Evolutionary conservation across 2,888 invertebrate genomes (phyloP).

Genomic region (Meghimatium bilineatum): DNA sequence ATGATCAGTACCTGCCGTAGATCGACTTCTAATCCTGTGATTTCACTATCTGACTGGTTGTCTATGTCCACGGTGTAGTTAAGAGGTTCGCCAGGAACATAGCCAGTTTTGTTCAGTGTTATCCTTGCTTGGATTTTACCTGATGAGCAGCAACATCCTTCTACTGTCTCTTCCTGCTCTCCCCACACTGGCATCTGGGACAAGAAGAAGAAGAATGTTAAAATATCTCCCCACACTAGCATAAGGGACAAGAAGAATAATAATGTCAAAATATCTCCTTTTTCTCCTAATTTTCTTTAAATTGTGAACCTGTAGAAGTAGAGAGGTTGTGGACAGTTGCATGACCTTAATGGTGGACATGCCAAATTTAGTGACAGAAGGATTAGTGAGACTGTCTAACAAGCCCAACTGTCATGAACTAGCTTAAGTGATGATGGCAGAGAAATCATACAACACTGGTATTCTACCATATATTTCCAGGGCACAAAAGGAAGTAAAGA

Average conservation of each 20-base stretch:
- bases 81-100: conserved; percentile 95
- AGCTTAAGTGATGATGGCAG: too few species aligned
- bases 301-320: too few species aligned
- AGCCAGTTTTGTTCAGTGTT: conserved; percentile 92
- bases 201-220: background rate
- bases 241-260: conserved; percentile 50
- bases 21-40: conserved; percentile 91
- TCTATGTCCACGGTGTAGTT: conserved; percentile 89
- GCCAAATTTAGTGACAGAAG: too few species aligned
- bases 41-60: conserved; percentile 90
- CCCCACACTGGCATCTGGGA: conserved; percentile 60
- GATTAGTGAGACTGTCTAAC: too few species aligned
- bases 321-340: background rate
- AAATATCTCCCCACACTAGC: conserved; percentile 60
- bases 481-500: too few species aligned
- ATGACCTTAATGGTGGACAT: too few species aligned
- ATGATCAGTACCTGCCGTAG: conserved; percentile 83
- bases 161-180: conserved; percentile 80
- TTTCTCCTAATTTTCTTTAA: too few species aligned
- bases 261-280: too few species aligned
- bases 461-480: too few species aligned
- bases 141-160: conserved; percentile 80
- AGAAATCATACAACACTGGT: too few species aligned
- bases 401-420: too few species aligned
- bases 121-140: conserved; percentile 91